Percentiles rank a stretch among this genome's conserved stretches.
Evolutionary conservation across 2,888 invertebrate species (phyloP).

Genomic region (Coecobrya sp.): DNA sequence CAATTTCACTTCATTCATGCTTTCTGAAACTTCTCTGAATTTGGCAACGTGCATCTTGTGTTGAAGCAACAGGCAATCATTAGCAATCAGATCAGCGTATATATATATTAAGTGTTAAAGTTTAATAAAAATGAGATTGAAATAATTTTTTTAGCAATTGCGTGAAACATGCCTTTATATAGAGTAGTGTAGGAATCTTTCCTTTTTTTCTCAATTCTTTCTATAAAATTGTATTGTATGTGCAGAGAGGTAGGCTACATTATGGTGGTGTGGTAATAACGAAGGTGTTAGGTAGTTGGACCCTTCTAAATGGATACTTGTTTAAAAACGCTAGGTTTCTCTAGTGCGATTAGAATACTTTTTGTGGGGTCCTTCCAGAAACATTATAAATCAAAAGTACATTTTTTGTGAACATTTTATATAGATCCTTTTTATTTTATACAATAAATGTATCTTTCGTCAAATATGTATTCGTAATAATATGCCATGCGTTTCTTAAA

Average conservation of each 20-base stretch:
- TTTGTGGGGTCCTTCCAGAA: conserved; percentile 13
- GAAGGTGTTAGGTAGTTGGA: conserved; percentile 14
- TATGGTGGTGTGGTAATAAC: background rate
- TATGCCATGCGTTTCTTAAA: background rate
- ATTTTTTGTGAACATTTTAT: background rate
- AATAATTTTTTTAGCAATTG: conserved; percentile 11
- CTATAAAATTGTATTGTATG: background rate
- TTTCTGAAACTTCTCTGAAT: background rate
- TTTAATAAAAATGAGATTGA: background rate
- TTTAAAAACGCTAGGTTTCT: conserved; percentile 4
- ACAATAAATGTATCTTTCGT: background rate
- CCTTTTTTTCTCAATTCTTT: background rate
- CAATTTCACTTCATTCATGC: conserved; percentile 23
- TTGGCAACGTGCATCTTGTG: background rate
- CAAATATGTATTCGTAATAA: background rate
- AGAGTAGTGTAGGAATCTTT: background rate
- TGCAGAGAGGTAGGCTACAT: background rate
- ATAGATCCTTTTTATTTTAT: too few species aligned
- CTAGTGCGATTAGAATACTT: background rate
- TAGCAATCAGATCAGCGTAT: background rate
- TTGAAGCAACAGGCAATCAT: conserved; percentile 2
- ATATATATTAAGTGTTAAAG: background rate
- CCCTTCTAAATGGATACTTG: conserved; percentile 26
- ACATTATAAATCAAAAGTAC: background rate
- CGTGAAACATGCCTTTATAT: background rate